These are phyloP conservation scores for Mustela lutreola DNA, from an alignment of 2,113 vertebrate species.

Conservation along the genomic window DNA sequence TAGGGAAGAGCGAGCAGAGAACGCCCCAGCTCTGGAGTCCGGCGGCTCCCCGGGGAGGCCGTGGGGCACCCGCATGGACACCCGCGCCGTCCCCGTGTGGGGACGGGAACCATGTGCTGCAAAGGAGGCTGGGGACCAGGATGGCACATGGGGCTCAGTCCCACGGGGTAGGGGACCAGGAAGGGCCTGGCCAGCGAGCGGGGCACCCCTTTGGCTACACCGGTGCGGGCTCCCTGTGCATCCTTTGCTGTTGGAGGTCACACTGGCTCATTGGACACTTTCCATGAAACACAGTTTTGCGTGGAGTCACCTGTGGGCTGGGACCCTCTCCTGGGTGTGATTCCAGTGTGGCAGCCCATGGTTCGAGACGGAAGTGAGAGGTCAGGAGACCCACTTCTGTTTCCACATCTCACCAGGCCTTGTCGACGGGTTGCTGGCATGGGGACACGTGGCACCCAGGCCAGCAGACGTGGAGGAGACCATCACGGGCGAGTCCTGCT, in stretches of 20 bases:
- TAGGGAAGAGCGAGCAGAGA: background rate
- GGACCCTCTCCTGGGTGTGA: background rate
- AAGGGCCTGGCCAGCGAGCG: fast-evolving
- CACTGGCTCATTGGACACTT: fast-evolving
- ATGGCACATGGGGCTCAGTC: background rate
- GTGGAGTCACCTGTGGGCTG: fast-evolving
- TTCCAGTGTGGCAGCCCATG: background rate
- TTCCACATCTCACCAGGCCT: fast-evolving
- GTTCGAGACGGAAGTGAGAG: background rate
- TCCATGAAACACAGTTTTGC: slow-evolving; percentile 21
- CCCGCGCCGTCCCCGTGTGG: fast-evolving
- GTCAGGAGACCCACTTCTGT: fast-evolving
- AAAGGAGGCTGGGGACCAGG: background rate
- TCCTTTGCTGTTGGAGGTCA: slow-evolving; percentile 50
- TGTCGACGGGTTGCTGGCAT: fast-evolving
- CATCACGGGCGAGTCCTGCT: fast-evolving
- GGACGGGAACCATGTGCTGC: fast-evolving
- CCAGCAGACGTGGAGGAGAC: fast-evolving
- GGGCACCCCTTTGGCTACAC: too few species aligned
- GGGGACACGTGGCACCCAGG: fast-evolving
- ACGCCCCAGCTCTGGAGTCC: background rate
- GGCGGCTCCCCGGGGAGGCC: fast-evolving
- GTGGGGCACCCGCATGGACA: fast-evolving
- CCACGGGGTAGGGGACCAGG: fast-evolving
- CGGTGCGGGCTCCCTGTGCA: fast-evolving